Evolutionary conservation across 2,797 vertebrate species (phyloP).

Genomic region (Eurystomus glaucurus): DNA sequence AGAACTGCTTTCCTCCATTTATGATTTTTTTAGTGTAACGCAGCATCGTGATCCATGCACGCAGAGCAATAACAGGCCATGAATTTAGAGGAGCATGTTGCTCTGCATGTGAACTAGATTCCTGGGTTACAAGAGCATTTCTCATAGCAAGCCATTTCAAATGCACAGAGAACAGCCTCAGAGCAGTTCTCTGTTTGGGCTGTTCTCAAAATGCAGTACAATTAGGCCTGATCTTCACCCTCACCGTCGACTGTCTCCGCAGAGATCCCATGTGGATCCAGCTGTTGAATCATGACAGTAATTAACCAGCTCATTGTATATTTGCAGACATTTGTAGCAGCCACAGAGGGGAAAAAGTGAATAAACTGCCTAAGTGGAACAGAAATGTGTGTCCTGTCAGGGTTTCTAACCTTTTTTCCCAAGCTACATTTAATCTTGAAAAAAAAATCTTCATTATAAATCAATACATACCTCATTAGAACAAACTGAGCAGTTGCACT

Average conservation of each 20-base stretch:
- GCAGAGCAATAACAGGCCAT: background rate
- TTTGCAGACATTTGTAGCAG: background rate
- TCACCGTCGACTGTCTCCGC: background rate
- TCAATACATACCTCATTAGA: constrained; percentile 44
- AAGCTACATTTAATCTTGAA: constrained; percentile 37
- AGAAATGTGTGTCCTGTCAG: background rate
- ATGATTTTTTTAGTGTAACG: background rate
- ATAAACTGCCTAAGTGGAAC: background rate
- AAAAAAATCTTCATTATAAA: constrained; percentile 31
- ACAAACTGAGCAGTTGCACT: constrained; percentile 12
- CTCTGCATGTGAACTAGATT: background rate
- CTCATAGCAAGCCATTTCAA: background rate
- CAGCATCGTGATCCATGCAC: background rate
- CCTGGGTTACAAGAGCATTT: background rate
- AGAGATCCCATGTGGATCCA: background rate
- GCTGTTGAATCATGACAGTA: background rate
- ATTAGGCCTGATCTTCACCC: background rate
- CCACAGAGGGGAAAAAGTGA: background rate
- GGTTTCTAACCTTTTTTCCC: constrained; percentile 29
- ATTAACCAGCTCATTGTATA: background rate
- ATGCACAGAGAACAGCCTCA: background rate
- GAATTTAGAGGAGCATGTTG: background rate
- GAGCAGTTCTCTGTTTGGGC: background rate
- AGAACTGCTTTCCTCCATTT: background rate
- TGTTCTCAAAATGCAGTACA: background rate